Evolutionary conservation across 37 sponge, comb jelly and placozoan species (phyloP).

Genomic region (Spongia lamella): DNA sequence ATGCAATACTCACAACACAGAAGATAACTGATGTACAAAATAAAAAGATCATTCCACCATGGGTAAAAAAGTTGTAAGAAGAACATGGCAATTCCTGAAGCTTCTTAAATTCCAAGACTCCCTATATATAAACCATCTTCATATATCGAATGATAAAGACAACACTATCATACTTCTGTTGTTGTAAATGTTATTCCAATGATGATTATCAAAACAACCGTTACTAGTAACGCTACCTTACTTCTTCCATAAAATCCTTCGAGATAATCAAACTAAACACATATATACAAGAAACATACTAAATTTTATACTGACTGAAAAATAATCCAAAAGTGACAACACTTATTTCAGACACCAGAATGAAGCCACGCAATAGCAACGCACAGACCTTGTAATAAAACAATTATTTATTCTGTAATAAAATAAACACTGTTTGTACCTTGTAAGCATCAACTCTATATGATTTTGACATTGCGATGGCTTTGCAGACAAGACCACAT

Average conservation of each 20-base stretch:
- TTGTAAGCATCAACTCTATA: too few relatives aligned
- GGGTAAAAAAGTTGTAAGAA: constrained; percentile 54
- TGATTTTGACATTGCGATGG: too few relatives aligned
- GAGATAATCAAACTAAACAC: background rate
- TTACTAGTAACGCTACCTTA: background rate
- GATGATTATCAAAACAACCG: constrained; percentile 17
- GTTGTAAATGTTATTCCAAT: constrained; percentile 30
- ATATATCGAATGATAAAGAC: background rate
- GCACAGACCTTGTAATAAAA: constrained; percentile 29
- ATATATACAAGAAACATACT: background rate
- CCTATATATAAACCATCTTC: constrained; percentile 21
- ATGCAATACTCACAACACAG: constrained; percentile 9
- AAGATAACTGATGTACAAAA: constrained; percentile 7
- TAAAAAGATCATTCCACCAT: constrained; percentile 72
- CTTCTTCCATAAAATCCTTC: constrained; percentile 27
- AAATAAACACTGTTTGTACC: background rate
- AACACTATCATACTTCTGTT: constrained; percentile 34
- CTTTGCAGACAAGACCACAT: too few relatives aligned
- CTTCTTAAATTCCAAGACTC: constrained; percentile 40
- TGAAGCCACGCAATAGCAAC: constrained; percentile 41
- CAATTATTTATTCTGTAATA: too few relatives aligned
- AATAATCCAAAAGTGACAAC: constrained; percentile 68
- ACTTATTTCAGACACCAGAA: constrained; percentile 59
- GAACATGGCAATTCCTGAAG: constrained; percentile 33
- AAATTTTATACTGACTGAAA: constrained; percentile 56